Evolutionary conservation across 1,140 invertebrate genomes (phyloP).

Genomic region (Drosophila parvula): DNA sequence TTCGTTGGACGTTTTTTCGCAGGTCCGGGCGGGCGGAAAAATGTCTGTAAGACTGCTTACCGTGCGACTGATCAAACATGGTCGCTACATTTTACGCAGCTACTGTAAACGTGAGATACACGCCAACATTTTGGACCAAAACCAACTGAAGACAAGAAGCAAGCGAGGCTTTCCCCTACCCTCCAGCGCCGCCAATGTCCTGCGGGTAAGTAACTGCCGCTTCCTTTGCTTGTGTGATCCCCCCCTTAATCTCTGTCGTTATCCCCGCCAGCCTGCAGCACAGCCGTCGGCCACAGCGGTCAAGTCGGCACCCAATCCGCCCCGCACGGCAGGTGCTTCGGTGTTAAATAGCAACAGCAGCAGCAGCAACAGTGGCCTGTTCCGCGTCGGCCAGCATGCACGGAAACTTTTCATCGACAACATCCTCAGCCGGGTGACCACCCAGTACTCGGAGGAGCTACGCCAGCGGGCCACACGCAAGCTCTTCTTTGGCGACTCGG

Average conservation of each 20-base stretch:
- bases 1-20: neutral
- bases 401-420: constrained; percentile 88
- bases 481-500: constrained; percentile 89
- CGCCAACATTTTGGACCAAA: constrained; percentile 86
- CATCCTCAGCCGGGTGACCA: constrained; percentile 88
- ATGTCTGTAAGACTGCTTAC: constrained; percentile 86
- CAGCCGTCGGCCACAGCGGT: constrained; percentile 39
- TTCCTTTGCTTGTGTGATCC: neutral
- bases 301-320: constrained; percentile 28
- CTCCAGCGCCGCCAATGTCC: constrained; percentile 60
- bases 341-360: neutral
- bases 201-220: constrained; percentile 49
- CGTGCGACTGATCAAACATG: constrained; percentile 86
- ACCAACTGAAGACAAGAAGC: constrained; percentile 79
- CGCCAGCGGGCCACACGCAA: constrained; percentile 86
- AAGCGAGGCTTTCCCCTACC: constrained; percentile 70
- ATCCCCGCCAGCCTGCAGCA: constrained; percentile 15
- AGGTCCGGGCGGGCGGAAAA: constrained; percentile 58
- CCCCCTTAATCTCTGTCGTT: accelerated
- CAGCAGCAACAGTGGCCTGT: constrained; percentile 83
- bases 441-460: constrained; percentile 87
- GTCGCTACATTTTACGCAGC: constrained; percentile 85
- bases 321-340: constrained; percentile 24
- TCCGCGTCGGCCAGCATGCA: constrained; percentile 86
- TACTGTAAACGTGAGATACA: constrained; percentile 84